Evolutionary conservation across 2,888 invertebrate genomes (phyloP).

Genomic region (Temnothorax ravouxi): DNA sequence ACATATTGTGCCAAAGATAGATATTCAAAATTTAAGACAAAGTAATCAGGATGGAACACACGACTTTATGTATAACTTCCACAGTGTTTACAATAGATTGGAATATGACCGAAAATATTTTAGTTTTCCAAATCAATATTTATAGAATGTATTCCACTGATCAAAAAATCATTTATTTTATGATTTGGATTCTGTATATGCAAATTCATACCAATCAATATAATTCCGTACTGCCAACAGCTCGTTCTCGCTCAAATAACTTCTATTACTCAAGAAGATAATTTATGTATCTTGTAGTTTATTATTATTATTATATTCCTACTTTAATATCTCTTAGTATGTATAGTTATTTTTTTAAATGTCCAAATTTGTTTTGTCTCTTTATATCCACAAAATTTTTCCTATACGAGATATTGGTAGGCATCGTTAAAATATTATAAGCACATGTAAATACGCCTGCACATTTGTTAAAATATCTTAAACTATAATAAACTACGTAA

Average conservation of each 20-base stretch:
- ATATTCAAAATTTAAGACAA: conserved; percentile 82
- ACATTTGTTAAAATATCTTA: conserved; percentile 30
- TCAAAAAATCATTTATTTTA: conserved; percentile 32
- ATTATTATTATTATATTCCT: conserved; percentile 12
- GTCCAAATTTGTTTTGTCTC: conserved; percentile 16
- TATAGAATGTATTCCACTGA: conserved; percentile 1
- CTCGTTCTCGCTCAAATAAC: conserved; percentile 44
- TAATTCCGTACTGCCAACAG: conserved; percentile 34
- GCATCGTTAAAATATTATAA: conserved; percentile 2
- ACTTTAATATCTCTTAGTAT: conserved; percentile 23
- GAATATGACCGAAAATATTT: conserved; percentile 53
- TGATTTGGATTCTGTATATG: conserved; percentile 31
- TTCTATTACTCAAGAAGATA: background rate
- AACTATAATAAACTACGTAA: background rate
- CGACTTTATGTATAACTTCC: conserved; percentile 73
- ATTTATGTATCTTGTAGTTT: conserved; percentile 5
- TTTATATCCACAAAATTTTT: background rate
- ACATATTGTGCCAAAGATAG: conserved; percentile 83
- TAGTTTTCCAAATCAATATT: conserved; percentile 46
- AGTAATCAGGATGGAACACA: conserved; percentile 69
- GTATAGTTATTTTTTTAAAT: conserved; percentile 10
- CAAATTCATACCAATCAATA: conserved; percentile 34
- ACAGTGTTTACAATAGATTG: conserved; percentile 47
- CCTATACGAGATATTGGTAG: background rate
- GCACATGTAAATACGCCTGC: background rate